A percentile compares a stretch with the other conserved stretches of the same genome.
phyloP scores from a whole-genome alignment of 2,113 vertebrate genomes.

The Urocolius indicus region DNA sequence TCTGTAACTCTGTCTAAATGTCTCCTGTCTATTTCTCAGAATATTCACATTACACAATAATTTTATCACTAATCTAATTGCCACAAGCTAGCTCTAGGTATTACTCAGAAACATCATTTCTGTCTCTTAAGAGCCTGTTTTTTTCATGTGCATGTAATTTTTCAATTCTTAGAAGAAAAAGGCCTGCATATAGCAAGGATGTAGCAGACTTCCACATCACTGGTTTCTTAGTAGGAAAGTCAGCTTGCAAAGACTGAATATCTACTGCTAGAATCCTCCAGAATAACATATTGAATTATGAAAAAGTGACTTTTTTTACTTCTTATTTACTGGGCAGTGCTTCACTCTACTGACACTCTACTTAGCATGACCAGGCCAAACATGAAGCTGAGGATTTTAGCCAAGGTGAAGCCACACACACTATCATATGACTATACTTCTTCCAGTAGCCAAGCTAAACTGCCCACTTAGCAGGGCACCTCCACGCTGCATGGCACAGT shows the following conservation, averaged over 20 bases:
- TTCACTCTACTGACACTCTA: background rate
- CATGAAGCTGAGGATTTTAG: background rate
- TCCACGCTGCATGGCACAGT: background rate
- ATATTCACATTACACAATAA: background rate
- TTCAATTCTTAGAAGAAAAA: background rate
- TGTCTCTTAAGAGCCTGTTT: background rate
- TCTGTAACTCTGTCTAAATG: background rate
- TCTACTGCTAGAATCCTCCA: background rate
- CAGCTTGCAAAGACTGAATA: background rate
- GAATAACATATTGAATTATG: background rate
- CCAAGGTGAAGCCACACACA: background rate
- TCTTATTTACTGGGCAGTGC: background rate
- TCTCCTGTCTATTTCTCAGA: background rate
- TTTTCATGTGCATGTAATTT: background rate
- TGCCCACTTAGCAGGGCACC: background rate
- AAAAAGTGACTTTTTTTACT: background rate
- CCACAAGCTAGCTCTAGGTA: background rate
- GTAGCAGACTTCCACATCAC: background rate
- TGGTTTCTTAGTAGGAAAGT: background rate
- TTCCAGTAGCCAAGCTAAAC: background rate
- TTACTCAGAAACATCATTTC: background rate
- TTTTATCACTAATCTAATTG: background rate
- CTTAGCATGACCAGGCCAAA: background rate
- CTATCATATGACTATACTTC: fast-evolving
- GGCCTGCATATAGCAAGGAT: background rate